Percentiles rank a stretch among this genome's conserved stretches.
Conservation (phyloP, 2,888 invertebrate genomes). For the Xestia c-nigrum region DNA sequence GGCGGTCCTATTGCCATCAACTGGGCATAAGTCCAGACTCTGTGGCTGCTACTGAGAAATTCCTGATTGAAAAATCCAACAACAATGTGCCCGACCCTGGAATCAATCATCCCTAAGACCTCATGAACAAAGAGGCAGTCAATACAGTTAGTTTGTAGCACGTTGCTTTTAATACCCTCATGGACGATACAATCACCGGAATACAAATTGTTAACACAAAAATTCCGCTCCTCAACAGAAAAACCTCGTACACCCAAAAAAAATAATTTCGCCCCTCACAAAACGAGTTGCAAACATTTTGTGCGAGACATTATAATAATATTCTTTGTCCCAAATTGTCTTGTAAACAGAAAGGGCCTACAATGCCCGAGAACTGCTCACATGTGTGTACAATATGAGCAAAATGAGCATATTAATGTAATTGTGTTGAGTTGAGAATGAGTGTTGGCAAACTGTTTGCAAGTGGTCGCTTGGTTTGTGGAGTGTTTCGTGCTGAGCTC, state of each 20-base stretch:
- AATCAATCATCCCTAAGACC: no score
- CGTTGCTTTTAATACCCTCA: not conserved
- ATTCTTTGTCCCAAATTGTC: constrained; percentile 52
- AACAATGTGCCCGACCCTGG: no score
- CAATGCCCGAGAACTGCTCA: not conserved
- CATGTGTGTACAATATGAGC: constrained; percentile 31
- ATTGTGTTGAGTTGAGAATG: constrained; percentile 46
- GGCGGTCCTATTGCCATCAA: no score
- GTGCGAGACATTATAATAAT: constrained; percentile 46
- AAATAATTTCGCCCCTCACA: constrained; percentile 7
- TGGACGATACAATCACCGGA: not conserved
- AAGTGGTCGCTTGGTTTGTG: constrained; percentile 31
- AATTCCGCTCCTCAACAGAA: constrained; percentile 10
- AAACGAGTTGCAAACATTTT: constrained; percentile 38
- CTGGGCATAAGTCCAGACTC: no score
- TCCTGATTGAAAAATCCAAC: no score
- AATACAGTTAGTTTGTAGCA: no score
- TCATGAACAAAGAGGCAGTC: no score
- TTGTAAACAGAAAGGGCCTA: constrained; percentile 40
- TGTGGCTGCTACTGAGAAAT: no score
- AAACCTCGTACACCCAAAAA: constrained; percentile 6
- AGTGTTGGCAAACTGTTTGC: constrained; percentile 46
- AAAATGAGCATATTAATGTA: constrained; percentile 52
- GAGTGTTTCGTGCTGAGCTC: constrained; percentile 29
- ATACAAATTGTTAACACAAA: constrained; percentile 17